phyloP scores from a whole-genome alignment of 2,113 vertebrate species.

The Microcebus griseorufus region DNA sequence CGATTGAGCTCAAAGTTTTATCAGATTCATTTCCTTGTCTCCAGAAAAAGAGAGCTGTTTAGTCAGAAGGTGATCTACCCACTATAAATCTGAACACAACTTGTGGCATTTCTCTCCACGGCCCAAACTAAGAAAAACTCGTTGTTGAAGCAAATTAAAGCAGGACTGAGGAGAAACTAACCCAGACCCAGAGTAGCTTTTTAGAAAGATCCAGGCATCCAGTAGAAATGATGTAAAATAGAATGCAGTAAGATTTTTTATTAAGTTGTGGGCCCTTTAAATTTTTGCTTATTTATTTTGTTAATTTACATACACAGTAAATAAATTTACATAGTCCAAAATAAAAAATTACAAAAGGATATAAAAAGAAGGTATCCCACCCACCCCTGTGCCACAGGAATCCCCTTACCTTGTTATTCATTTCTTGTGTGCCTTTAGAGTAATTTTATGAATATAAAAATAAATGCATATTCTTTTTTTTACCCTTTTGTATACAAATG shows the following conservation, averaged over 20 bases:
- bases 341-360: neutral
- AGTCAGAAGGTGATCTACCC: neutral
- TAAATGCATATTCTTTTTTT: neutral
- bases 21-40: slow-evolving; percentile 9
- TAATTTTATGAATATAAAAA: slow-evolving; percentile 1
- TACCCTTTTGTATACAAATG: neutral
- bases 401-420: neutral
- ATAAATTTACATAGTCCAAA: neutral
- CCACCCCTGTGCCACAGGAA: neutral
- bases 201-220: neutral
- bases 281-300: neutral
- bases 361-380: neutral
- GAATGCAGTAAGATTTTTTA: neutral
- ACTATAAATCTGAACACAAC: neutral
- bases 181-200: neutral
- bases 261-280: neutral
- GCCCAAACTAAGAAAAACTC: neutral
- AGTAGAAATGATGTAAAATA: neutral
- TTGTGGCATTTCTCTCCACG: neutral
- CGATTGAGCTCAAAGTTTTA: neutral
- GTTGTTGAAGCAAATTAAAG: neutral
- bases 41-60: slow-evolving; percentile 15
- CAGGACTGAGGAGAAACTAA: neutral
- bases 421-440: neutral
- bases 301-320: slow-evolving; percentile 14